Base-by-base conservation (phyloP, 2,888 invertebrate species). In the Corbicula japonica region DNA sequence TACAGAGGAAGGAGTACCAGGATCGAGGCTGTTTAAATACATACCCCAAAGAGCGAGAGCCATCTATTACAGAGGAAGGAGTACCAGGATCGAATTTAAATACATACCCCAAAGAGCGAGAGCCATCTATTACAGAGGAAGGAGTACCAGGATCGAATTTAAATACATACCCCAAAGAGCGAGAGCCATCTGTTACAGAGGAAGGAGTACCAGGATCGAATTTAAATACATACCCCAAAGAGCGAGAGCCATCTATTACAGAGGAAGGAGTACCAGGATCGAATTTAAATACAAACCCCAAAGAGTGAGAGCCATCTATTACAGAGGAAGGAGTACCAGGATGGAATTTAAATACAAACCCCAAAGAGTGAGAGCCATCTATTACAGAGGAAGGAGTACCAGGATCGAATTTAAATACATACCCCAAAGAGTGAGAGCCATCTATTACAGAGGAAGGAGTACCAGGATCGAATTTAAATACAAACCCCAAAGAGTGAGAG, bases 111-210 rank as follows among this genome's bases (percentile, higher is more conserved):
- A n/a, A n/a, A n/a, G n/a, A n/a, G 94, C 1, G 98, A 98, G 58
- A 98, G 95, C 98, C 98, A 99, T 90, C 98, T 95, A 93, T 98
- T 99, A 94, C 98, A 98, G 86, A 98, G 96, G 87, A 96, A 95
- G 0, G 98, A 98, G 94, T 98, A 99, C 98, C 98, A 98, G 92
- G 98, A 98, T 89, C 97, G 96, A 87, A n/a, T n/a, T n/a, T n/a
- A n/a, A n/a, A n/a, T n/a, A n/a, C n/a, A n/a, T n/a, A n/a, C n/a
- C n/a, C n/a, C n/a, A n/a, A n/a, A n/a, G n/a, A n/a, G 94, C 1
- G 98, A 98, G 58, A 98, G 95, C 98, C 98, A 99, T 90, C 98
- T 95, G 93, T 98, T 99, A 94, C 98, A 98, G 86, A 98, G 96
- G 87, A 96, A 95, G 0, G 98, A 98, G 94, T 98, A 99, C 98